Base-by-base conservation (phyloP, 2,113 vertebrate species). In the Vulpes ferrilata region DNA sequence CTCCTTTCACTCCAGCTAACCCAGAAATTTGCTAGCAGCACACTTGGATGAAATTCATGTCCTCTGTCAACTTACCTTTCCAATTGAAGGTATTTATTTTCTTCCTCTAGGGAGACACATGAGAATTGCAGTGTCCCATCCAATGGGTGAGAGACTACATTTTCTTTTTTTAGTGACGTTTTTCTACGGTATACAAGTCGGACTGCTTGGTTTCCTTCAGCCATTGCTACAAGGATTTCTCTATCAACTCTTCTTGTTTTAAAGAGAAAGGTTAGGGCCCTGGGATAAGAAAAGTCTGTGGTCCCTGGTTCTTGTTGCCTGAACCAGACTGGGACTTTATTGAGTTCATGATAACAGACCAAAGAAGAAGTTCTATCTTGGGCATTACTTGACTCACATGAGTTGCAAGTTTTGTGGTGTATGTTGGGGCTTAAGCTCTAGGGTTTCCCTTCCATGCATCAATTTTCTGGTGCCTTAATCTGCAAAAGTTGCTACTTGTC, bases 1-100 rank as follows among this genome's bases (percentile, higher is more conserved):
- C 6, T 43, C n/a, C 81, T 90, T 92, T 96, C 89, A 38, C 43
- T 22, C 73, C 67, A 32, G 57, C 87, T 60, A 79, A 88, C 93
- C 88, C 92, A 65, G 85, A 97, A 84, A 82, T 71, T 71, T 43
- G 59, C 76, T 53, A 32, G 38, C 73, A 30, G 25, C 2, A 2
- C 43, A 20, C 74, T 81, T 69, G 2, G 32, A 38, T 76, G 80
- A 81, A 91, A 93, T 48, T 35, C 83, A 32, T 94, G 89, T 65
- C 86, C 74, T 59, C 92, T 53, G 71, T 82, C 93, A 67, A 4
- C 35, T 20, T 20, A 23, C 16, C 48, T 76, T 92, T 65, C 65
- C 57, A 2, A 22, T 62, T 0, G 0, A 64, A 92, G 86, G 38
- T 69, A 30, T 89, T 88, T 85, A 32, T 85, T 91, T 93, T 88